These are phyloP conservation scores for Artibeus lituratus DNA, from an alignment of 2,797 vertebrate genomes.

Conservation along the genomic window DNA sequence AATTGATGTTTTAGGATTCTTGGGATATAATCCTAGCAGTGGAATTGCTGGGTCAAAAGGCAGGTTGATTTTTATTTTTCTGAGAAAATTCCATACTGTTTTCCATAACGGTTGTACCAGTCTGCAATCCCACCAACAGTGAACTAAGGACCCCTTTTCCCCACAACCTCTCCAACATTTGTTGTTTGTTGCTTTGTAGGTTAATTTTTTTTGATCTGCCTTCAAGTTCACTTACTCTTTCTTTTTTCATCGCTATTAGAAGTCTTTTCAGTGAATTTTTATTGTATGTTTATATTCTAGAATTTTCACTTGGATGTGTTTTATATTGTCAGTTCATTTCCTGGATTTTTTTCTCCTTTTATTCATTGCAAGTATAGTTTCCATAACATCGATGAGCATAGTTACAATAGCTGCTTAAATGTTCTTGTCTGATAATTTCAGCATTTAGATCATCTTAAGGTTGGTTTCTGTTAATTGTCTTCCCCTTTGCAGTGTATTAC, in stretches of 20 bases:
- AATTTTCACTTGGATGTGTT: neutral
- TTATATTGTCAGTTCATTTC: neutral
- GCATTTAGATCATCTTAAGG: neutral
- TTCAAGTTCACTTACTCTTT: neutral
- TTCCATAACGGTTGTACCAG: no score
- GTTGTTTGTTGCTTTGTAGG: no score
- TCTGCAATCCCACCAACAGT: no score
- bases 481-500: neutral
- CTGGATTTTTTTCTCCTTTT: neutral
- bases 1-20: no score
- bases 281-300: neutral
- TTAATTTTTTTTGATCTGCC: neutral
- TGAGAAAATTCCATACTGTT: no score
- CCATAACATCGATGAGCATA: neutral
- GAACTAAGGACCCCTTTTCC: no score
- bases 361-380: neutral
- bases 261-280: neutral
- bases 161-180: no score
- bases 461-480: neutral
- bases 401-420: neutral
- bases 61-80: no score
- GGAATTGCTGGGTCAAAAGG: no score
- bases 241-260: neutral
- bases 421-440: neutral
- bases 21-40: no score